These are phyloP conservation scores for Ctenoplectra terminalis DNA, from an alignment of 1,140 invertebrate species.

Conservation along the genomic window DNA sequence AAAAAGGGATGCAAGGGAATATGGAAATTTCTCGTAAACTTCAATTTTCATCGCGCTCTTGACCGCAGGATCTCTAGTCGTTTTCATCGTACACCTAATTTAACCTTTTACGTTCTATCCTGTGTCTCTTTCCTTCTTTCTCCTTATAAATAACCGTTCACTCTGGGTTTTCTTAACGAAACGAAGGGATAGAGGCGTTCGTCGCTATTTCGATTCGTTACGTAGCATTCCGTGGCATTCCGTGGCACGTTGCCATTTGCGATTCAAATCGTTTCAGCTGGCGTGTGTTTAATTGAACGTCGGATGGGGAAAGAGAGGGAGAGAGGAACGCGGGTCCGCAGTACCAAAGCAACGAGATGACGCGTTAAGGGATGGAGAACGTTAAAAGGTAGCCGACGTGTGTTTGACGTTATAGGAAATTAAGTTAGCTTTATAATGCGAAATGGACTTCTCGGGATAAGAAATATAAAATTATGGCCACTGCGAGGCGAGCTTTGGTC, in stretches of 20 bases:
- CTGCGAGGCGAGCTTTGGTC: not conserved
- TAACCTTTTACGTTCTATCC: not conserved
- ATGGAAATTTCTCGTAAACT: constrained; percentile 29
- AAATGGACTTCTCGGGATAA: not conserved
- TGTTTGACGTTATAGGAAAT: constrained; percentile 34
- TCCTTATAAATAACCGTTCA: not conserved
- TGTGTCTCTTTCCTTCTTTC: not conserved
- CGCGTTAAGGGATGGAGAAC: no score
- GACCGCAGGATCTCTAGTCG: not conserved
- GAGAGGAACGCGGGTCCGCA: not conserved
- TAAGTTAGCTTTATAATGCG: constrained; percentile 28
- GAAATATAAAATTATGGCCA: constrained; percentile 28
- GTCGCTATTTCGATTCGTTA: not conserved
- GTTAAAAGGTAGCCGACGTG: not conserved
- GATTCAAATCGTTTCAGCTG: not conserved
- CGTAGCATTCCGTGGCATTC: not conserved
- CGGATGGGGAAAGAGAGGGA: not conserved
- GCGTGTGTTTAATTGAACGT: constrained; percentile 7
- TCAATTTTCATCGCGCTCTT: not conserved
- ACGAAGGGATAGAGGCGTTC: not conserved
- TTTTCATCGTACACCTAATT: not conserved
- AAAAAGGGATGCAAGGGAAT: not conserved
- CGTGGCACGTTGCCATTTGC: not conserved
- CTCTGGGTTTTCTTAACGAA: not conserved
- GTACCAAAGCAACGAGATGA: not conserved